Evolutionary conservation across 2,113 vertebrate genomes (phyloP).

Genomic region (Euleptes europaea): DNA sequence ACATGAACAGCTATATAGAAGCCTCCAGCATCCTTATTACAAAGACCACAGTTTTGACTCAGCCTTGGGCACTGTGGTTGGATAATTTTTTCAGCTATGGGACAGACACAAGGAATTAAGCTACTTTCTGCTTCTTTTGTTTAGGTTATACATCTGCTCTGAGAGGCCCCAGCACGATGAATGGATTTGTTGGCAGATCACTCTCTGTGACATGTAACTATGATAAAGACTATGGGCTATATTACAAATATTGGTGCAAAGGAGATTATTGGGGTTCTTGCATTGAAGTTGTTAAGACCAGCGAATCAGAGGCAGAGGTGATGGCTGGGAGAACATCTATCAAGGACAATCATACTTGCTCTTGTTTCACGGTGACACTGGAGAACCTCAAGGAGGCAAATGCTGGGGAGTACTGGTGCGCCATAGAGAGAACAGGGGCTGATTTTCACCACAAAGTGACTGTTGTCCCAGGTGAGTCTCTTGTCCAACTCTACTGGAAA

Average conservation of each 20-base stretch:
- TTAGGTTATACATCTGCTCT: not conserved
- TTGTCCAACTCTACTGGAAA: no score
- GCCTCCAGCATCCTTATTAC: not conserved
- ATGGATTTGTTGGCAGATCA: constrained; percentile 10
- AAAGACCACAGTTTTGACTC: not conserved
- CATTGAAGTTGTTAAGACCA: fast-evolving
- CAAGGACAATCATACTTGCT: no score
- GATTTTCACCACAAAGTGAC: no score
- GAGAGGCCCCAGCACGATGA: not conserved
- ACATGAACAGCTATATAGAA: not conserved
- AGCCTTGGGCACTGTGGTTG: not conserved
- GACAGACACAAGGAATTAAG: not conserved
- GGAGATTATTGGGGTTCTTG: fast-evolving
- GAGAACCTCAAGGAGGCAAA: constrained; percentile 37
- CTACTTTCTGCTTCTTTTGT: not conserved
- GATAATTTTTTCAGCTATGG: not conserved
- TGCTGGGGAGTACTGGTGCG: constrained; percentile 40
- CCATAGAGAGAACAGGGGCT: no score
- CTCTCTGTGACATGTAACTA: constrained; percentile 51
- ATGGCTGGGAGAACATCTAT: not conserved
- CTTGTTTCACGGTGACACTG: constrained; percentile 38
- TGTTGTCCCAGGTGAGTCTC: no score
- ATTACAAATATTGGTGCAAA: constrained; percentile 60
- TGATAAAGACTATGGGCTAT: fast-evolving
- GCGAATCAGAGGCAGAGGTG: not conserved